These are phyloP conservation scores for Hetaerina titia DNA, from an alignment of 2,888 invertebrate genomes.

Conservation along the genomic window DNA sequence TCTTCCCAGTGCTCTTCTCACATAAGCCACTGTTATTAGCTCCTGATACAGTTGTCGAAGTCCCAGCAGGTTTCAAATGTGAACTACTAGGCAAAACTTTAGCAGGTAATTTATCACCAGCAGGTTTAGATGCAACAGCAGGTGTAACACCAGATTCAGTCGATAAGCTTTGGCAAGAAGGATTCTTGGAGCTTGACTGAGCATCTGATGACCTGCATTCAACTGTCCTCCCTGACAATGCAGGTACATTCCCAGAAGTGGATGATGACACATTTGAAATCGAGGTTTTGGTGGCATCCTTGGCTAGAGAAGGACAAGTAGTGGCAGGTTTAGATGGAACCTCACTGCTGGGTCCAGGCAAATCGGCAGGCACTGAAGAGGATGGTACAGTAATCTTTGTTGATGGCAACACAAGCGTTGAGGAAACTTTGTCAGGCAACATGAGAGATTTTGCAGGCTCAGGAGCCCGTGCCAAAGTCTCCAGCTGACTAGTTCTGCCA, in stretches of 20 bases:
- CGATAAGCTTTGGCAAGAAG: neutral
- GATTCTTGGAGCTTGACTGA: neutral
- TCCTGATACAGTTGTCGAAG: neutral
- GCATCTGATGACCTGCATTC: neutral
- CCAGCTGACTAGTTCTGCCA: neutral
- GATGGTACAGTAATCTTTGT: neutral
- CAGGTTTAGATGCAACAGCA: neutral
- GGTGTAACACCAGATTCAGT: neutral
- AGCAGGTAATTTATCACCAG: neutral
- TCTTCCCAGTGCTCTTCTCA: neutral
- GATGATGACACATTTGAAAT: neutral
- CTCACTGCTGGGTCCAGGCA: neutral
- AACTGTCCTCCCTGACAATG: neutral
- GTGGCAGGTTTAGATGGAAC: neutral
- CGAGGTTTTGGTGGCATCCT: neutral
- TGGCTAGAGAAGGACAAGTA: neutral
- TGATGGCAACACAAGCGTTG: neutral
- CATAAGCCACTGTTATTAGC: neutral
- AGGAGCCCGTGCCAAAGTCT: neutral
- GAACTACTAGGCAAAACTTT: neutral
- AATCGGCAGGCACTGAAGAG: slow-evolving; percentile 22
- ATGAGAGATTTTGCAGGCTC: neutral
- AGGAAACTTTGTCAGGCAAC: neutral
- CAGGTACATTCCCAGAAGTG: slow-evolving; percentile 14
- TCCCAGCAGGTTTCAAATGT: neutral